phyloP scores from a whole-genome alignment of 2,888 invertebrate species.

The Bugulina stolonifera region DNA sequence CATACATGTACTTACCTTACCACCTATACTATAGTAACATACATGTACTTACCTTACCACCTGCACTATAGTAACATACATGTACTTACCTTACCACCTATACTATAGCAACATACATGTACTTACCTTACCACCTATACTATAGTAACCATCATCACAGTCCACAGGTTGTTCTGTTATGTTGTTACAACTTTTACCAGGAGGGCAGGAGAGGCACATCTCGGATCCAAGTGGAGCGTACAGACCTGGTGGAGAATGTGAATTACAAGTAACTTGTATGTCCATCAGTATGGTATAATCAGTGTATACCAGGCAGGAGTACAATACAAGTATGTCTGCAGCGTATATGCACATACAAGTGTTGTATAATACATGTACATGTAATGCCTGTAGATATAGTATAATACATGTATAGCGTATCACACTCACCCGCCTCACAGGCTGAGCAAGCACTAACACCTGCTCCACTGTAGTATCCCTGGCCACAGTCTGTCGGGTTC shows the following conservation, averaged over 20 bases:
- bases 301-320: no score
- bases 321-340: no score
- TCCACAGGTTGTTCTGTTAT: slow-evolving; percentile 34
- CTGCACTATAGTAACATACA: no score
- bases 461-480: slow-evolving; percentile 38
- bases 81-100: no score
- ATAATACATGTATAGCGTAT: neutral
- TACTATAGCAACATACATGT: neutral
- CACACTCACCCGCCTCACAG: slow-evolving; percentile 29
- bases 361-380: no score
- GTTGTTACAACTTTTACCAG: slow-evolving; percentile 37
- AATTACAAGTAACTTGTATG: no score
- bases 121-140: slow-evolving; percentile 18
- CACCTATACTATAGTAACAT: no score
- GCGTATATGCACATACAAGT: no score
- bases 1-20: no score
- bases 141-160: slow-evolving; percentile 33
- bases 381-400: neutral
- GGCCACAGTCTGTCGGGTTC: slow-evolving; percentile 34
- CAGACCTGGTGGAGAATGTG: slow-evolving; percentile 10
- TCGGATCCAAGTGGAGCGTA: slow-evolving; percentile 28
- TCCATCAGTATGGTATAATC: no score
- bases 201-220: slow-evolving; percentile 42
- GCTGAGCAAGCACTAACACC: slow-evolving; percentile 32
- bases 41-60: no score